Evolutionary conservation across 2,888 invertebrate species (phyloP), one percentile per base, ranked within the genome.

Genomic region (Pyrrhia umbra): DNA sequence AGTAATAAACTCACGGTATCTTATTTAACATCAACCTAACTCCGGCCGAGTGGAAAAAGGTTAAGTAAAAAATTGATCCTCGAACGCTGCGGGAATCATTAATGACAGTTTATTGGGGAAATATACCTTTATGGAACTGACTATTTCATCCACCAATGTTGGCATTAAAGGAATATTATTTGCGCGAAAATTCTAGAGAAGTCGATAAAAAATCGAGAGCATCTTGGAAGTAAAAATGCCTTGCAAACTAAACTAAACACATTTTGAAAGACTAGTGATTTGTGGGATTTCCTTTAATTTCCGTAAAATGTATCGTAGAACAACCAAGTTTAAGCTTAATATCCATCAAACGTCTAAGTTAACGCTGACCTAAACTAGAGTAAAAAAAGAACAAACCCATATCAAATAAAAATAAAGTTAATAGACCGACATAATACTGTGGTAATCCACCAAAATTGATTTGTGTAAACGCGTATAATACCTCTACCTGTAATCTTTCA

Each of bases 401-500:
- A 42, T 27, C 27, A 16, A 43, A 42, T 66, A 37, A 45, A 1
- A n/a, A 16, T 5, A 66, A 65, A 52, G 18, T 25, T 10, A 70
- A 68, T 68, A 21, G 52, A 50, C 16, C 10, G 20, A 18, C 21
- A 42, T 69, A 54, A 55, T 62, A 55, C 54, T 75, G 18, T 23
- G 34, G 50, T 47, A 43, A 52, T 49, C 47, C 46, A 42, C 63
- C 63, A 47, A 71, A 71, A 71, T 77, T 63, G 43, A 46, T 70
- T 51, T 27, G 30, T 69, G 47, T 62, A 25, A 54, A 52, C 71
- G 62, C 64, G 27, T 72, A 72, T 71, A 58, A 65, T 77, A 72
- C 49, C 62, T 70, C 27, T 87, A 93, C 95, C 93, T 91, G 94
- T 67, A 98, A 95, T 63, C 97, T 96, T 88, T 98, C 98, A 89